A percentile compares a stretch with the other conserved stretches of the same genome.
These are phyloP conservation scores for Anguilla megastoma DNA, from an alignment of 2,797 vertebrate species.

Conservation along the genomic window DNA sequence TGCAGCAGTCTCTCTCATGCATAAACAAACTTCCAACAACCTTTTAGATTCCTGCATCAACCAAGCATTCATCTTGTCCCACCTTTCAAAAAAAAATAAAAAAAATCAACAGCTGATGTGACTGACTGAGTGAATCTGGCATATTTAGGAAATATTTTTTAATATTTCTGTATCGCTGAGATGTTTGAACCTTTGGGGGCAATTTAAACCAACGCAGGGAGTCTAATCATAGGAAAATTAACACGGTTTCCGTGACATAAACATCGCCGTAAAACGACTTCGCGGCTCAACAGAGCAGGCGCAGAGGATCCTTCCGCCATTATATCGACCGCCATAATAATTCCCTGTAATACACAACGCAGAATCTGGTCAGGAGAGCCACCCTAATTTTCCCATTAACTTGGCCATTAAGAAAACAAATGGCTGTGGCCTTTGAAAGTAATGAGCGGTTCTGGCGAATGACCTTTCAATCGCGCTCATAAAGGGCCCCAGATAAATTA, in stretches of 20 bases:
- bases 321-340: conserved; percentile 17
- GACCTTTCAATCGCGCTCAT: conserved; percentile 29
- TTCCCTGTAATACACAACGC: not conserved
- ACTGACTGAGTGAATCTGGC: not conserved
- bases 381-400: conserved; percentile 28
- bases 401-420: conserved; percentile 40
- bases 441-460: conserved; percentile 20
- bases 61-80: not conserved
- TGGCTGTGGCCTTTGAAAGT: conserved; percentile 33
- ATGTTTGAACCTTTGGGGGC: not conserved
- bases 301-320: not conserved
- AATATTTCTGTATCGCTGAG: not conserved
- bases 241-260: conserved; percentile 9
- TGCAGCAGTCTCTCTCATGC: not conserved
- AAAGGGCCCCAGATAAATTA: not conserved
- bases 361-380: conserved; percentile 8
- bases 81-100: not conserved
- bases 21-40: conserved; percentile 4
- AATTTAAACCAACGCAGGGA: not conserved
- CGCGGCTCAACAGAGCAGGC: not conserved
- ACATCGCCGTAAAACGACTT: not conserved
- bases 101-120: not conserved
- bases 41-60: conserved; percentile 6
- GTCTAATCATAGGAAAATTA: not conserved
- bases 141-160: not conserved